Percentiles rank a stretch among this genome's conserved stretches.
These are phyloP conservation scores for Myiothlypis chrysogaster DNA, from an alignment of 2,797 vertebrate species.

Conservation along the genomic window DNA sequence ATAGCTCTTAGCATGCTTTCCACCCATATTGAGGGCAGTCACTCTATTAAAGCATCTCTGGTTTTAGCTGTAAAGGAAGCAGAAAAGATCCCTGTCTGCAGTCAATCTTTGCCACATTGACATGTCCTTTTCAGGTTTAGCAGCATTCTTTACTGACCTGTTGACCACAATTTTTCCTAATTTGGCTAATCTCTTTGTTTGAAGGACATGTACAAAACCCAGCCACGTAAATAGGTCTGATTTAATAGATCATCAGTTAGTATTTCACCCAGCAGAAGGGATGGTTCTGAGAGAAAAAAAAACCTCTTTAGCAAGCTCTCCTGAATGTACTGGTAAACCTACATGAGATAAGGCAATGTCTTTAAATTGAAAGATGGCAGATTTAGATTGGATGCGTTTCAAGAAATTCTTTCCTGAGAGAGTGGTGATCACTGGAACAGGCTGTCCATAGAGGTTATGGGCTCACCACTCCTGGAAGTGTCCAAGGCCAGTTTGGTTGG, in stretches of 20 bases:
- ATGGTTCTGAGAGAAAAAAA: neutral
- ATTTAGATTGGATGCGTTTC: neutral
- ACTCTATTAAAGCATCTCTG: neutral
- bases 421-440: neutral
- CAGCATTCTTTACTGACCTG: neutral
- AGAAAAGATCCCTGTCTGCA: neutral
- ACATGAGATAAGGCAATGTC: neutral
- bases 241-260: neutral
- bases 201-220: neutral
- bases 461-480: neutral
- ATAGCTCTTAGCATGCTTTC: neutral
- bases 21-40: neutral
- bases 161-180: neutral
- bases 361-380: neutral
- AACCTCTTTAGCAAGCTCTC: neutral
- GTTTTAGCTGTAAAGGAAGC: neutral
- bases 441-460: neutral
- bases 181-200: neutral
- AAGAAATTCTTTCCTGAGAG: neutral
- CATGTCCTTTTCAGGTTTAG: neutral
- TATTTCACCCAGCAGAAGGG: neutral
- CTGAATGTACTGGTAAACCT: neutral
- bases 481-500: rapidly evolving
- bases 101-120: neutral
- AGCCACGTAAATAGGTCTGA: neutral